Evolutionary conservation across 2,888 invertebrate genomes (phyloP).

Genomic region (Zootermopsis nevadensis): DNA sequence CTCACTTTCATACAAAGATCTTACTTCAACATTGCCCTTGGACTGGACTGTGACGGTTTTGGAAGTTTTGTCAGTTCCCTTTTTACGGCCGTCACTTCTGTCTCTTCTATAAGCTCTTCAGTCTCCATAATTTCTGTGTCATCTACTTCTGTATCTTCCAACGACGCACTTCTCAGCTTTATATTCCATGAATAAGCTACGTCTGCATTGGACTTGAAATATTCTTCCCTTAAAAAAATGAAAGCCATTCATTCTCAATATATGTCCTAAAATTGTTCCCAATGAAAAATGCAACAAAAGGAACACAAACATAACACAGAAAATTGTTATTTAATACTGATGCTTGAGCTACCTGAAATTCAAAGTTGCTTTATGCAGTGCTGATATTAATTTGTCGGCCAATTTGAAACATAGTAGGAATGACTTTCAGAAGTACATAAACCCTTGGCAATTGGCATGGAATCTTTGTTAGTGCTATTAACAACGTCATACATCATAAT

Average conservation of each 20-base stretch:
- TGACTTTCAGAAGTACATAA: no score
- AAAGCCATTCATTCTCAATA: no score
- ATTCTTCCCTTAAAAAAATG: conserved; percentile 65
- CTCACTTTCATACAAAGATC: not conserved
- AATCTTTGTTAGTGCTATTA: no score
- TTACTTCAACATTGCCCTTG: conserved; percentile 22
- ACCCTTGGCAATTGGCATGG: no score
- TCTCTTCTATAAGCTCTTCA: conserved; percentile 57
- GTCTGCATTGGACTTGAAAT: conserved; percentile 70
- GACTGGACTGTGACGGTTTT: not conserved
- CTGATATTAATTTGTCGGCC: no score
- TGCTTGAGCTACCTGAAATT: no score
- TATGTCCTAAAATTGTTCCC: no score
- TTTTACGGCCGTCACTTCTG: conserved; percentile 55
- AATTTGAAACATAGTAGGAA: no score
- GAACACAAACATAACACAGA: not conserved
- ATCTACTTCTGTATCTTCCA: conserved; percentile 61
- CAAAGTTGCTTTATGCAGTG: no score
- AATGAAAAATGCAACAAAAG: no score
- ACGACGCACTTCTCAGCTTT: conserved; percentile 61
- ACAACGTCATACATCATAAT: no score
- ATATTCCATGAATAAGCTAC: conserved; percentile 70
- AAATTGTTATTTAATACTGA: no score
- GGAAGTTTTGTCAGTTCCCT: conserved; percentile 42
- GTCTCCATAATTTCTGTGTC: conserved; percentile 61